Evolutionary conservation across 2,888 invertebrate species (phyloP).

Genomic region (Lepetodrilus schrolli): DNA sequence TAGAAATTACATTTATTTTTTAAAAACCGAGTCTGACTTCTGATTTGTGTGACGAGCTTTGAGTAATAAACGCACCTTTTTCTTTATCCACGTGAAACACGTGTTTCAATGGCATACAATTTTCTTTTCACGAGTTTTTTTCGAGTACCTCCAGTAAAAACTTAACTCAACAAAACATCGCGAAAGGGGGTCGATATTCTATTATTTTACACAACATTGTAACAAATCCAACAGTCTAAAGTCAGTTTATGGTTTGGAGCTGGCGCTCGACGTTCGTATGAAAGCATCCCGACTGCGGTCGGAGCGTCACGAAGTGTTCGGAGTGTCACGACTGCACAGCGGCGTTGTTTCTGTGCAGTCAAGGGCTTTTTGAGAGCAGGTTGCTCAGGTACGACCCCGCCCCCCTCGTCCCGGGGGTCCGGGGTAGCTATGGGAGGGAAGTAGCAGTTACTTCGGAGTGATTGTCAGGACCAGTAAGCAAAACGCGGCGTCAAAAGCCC

Average conservation of each 20-base stretch:
- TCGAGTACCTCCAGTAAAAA: slow-evolving; percentile 15
- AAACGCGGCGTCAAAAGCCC: background rate
- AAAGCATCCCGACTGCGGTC: slow-evolving; percentile 2
- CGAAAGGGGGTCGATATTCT: slow-evolving; percentile 18
- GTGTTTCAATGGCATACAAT: background rate
- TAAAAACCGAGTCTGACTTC: slow-evolving; percentile 7
- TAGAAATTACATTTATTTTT: too few relatives aligned
- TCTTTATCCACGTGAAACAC: background rate
- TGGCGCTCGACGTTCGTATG: background rate
- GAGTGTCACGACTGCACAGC: background rate
- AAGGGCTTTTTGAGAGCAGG: slow-evolving; percentile 17
- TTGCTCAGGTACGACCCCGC: background rate
- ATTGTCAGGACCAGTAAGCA: slow-evolving; percentile 1
- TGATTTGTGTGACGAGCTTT: background rate
- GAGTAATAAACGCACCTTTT: background rate
- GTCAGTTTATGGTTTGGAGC: slow-evolving; percentile 11
- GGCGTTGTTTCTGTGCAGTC: slow-evolving; percentile 16
- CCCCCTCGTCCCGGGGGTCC: background rate
- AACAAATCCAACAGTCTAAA: background rate
- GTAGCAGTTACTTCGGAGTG: background rate
- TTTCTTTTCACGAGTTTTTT: background rate
- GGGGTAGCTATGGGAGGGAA: background rate
- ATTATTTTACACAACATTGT: background rate
- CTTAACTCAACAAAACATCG: slow-evolving; percentile 5
- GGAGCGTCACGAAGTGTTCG: too few relatives aligned